These are phyloP conservation scores for Poeciliopsis prolifica DNA, from an alignment of 2,113 vertebrate species.

Conservation along the genomic window DNA sequence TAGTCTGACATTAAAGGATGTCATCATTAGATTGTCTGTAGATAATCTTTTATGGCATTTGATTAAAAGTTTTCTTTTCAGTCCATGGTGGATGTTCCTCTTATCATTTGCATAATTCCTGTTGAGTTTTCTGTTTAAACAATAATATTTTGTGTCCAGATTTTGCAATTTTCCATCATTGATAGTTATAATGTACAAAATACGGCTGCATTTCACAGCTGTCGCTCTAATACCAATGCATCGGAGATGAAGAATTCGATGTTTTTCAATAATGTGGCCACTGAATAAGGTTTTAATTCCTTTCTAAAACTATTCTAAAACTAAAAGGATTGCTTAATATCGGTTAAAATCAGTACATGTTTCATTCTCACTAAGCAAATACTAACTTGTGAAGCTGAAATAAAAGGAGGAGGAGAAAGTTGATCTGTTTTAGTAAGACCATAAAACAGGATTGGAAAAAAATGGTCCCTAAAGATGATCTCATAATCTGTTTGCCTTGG, in stretches of 20 bases:
- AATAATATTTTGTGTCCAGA: not conserved
- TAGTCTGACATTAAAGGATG: not conserved
- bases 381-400: not conserved
- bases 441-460: not conserved
- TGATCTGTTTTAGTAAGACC: not conserved
- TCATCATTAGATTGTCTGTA: not conserved
- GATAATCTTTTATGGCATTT: slow-evolving; percentile 11
- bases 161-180: not conserved
- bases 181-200: not conserved
- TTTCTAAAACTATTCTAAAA: not conserved
- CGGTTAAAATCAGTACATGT: not conserved
- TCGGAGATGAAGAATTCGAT: not conserved
- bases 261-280: no score
- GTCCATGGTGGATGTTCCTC: not conserved
- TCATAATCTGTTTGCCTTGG: not conserved
- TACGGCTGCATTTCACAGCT: not conserved
- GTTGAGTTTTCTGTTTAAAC: not conserved
- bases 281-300: no score
- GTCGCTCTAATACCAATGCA: not conserved
- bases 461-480: not conserved
- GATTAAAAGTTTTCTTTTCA: slow-evolving; percentile 1
- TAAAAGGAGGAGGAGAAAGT: not conserved
- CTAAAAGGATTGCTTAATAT: not conserved
- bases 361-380: not conserved
- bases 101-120: rapidly evolving